Conservation (phyloP, 2,113 vertebrate species). For the Melanostigma gelatinosum region DNA sequence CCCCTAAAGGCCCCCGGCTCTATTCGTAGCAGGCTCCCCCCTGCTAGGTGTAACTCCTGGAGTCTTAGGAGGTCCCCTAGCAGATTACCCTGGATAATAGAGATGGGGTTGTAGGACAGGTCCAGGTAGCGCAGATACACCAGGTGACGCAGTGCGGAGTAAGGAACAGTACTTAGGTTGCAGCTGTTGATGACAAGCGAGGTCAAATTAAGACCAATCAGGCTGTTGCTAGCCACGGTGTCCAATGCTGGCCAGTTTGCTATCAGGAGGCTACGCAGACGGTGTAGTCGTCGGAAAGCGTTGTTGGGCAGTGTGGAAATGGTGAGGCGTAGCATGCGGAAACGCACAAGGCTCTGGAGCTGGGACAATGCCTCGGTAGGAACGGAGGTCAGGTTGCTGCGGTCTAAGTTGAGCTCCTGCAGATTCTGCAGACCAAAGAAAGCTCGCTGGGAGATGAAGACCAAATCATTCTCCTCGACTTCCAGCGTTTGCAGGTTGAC, state of each 20-base stretch:
- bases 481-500: conserved; percentile 82
- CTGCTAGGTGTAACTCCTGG: conserved; percentile 88
- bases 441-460: conserved; percentile 88
- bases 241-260: conserved; percentile 86
- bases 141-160: conserved; percentile 84
- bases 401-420: conserved; percentile 85
- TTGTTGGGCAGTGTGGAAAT: conserved; percentile 83
- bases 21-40: conserved; percentile 84
- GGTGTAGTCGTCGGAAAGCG: conserved; percentile 82
- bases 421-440: conserved; percentile 85
- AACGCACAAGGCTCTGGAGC: conserved; percentile 80
- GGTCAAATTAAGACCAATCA: conserved; percentile 88
- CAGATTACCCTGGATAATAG: conserved; percentile 79
- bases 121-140: conserved; percentile 87
- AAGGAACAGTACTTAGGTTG: conserved; percentile 87
- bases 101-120: conserved; percentile 91
- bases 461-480: conserved; percentile 86
- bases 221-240: conserved; percentile 83
- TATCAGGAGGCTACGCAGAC: conserved; percentile 84
- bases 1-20: conserved; percentile 88
- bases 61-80: conserved; percentile 84
- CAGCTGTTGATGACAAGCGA: conserved; percentile 87
- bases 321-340: conserved; percentile 84
- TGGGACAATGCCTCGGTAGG: conserved; percentile 87
- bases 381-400: conserved; percentile 88